Conservation (phyloP, 2,888 invertebrate species). For the Apocheima hispidaria region DNA sequence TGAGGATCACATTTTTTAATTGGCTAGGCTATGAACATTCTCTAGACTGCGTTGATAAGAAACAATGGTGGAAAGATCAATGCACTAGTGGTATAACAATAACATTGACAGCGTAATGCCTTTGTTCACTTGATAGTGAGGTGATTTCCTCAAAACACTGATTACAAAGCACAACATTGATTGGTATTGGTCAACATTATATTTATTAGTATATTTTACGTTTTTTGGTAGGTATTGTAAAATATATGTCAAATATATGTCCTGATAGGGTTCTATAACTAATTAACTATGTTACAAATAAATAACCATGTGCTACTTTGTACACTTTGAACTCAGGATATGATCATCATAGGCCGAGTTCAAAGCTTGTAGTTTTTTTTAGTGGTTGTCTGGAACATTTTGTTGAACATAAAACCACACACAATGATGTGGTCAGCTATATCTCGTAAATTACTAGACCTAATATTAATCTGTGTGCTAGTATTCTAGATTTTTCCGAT, state of each 20-base stretch:
- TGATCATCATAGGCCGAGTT: too few species aligned
- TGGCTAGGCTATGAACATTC: constrained; percentile 29
- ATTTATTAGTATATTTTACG: background rate
- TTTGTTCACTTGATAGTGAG: constrained; percentile 7
- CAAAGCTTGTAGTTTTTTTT: too few species aligned
- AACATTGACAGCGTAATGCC: constrained; percentile 41
- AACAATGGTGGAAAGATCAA: constrained; percentile 45
- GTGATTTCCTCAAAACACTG: constrained; percentile 14
- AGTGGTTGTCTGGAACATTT: too few species aligned
- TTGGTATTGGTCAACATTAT: background rate
- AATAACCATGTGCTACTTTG: too few species aligned
- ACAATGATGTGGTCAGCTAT: too few species aligned
- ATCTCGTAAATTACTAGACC: too few species aligned
- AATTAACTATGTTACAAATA: too few species aligned
- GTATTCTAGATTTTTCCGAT: too few species aligned
- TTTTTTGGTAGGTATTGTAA: background rate
- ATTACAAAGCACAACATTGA: background rate
- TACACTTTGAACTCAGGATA: too few species aligned
- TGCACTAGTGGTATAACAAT: constrained; percentile 47
- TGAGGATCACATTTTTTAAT: constrained; percentile 29
- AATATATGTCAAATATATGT: too few species aligned
- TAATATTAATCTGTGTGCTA: too few species aligned
- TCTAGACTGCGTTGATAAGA: constrained; percentile 24
- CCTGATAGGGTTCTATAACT: background rate
- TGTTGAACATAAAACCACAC: too few species aligned